A percentile compares a stretch with the other conserved stretches of the same genome.
Conservation (phyloP, 1,140 invertebrate species). For the Parasteatoda tepidariorum region DNA sequence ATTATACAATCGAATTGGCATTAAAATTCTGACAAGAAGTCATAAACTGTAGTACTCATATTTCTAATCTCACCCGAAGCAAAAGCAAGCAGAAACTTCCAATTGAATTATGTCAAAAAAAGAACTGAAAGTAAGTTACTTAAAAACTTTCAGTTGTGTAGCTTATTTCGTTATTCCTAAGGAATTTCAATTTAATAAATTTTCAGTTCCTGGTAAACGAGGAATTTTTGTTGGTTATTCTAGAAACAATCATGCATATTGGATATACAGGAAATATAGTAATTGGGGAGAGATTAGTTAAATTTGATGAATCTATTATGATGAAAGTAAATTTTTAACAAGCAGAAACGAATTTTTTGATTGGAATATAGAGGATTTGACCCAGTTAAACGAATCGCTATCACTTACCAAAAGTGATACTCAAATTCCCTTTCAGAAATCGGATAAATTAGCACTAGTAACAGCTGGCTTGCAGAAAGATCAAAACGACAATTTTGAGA, state of each 20-base stretch:
- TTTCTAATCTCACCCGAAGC: constrained; percentile 31
- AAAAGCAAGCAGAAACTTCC: constrained; percentile 7
- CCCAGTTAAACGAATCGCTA: no score
- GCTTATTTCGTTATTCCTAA: neutral
- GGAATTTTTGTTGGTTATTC: neutral
- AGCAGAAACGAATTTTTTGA: no score
- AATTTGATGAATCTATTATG: constrained; percentile 11
- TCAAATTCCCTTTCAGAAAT: no score
- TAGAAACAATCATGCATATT: neutral
- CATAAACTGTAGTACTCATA: constrained; percentile 25
- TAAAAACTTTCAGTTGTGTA: neutral
- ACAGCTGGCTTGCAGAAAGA: no score
- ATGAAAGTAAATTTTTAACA: no score
- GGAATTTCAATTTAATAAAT: neutral
- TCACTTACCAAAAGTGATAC: no score
- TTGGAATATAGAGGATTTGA: no score
- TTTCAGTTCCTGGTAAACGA: neutral
- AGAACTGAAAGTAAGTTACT: neutral
- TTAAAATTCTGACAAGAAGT: constrained; percentile 55
- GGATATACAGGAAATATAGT: neutral
- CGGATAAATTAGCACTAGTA: no score
- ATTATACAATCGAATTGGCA: constrained; percentile 30
- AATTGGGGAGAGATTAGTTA: constrained; percentile 3
- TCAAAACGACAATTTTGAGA: neutral
- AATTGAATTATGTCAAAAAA: neutral